Evolutionary conservation across 2,113 vertebrate genomes (phyloP).

Genomic region (Cavia porcellus): DNA sequence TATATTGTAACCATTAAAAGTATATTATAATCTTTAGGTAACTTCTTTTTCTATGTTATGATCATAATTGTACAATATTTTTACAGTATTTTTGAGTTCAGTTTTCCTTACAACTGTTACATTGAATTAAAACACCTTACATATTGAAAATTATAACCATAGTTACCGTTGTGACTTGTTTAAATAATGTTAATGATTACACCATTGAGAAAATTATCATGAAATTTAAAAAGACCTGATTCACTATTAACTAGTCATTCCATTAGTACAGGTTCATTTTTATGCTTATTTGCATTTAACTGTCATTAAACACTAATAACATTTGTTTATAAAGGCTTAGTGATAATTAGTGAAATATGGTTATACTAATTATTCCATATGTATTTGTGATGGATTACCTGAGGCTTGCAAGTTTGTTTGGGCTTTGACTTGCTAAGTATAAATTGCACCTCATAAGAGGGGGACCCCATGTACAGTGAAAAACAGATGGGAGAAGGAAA

Average conservation of each 20-base stretch:
- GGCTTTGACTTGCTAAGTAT: too few species aligned
- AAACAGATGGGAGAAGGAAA: too few species aligned
- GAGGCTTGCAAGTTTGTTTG: too few species aligned
- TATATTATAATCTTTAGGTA: not conserved
- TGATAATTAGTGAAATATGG: too few species aligned
- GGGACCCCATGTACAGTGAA: not conserved
- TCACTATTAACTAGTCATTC: not conserved
- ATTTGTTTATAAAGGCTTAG: too few species aligned
- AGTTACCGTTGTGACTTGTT: not conserved
- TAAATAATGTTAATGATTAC: not conserved
- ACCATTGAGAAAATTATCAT: not conserved
- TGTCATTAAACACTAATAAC: too few species aligned
- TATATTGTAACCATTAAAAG: not conserved
- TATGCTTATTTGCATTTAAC: not conserved
- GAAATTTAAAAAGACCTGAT: not conserved
- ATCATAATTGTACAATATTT: not conserved
- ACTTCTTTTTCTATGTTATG: not conserved
- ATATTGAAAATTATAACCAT: not conserved
- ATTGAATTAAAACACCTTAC: not conserved
- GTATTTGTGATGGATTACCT: too few species aligned
- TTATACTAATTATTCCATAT: too few species aligned
- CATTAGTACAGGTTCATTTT: not conserved
- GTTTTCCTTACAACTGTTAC: not conserved
- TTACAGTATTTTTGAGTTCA: not conserved
- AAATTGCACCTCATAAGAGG: too few species aligned